These are phyloP conservation scores for Eospalax fontanierii DNA, from an alignment of 2,797 vertebrate genomes.

Conservation along the genomic window DNA sequence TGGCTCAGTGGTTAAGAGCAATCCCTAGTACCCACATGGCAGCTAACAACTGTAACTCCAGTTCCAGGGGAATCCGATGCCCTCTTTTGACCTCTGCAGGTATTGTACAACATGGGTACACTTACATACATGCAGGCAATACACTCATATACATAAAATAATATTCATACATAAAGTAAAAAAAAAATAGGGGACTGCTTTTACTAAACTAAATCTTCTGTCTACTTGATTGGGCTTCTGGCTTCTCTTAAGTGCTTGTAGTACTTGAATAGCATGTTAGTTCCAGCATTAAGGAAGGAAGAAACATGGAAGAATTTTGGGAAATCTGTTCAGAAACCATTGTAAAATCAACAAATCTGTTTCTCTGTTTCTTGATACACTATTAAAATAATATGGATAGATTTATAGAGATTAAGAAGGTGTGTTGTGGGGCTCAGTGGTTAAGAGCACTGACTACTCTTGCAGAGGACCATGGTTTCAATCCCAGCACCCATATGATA, in stretches of 20 bases:
- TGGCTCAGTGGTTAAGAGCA: too few relatives aligned
- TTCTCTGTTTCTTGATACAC: background rate
- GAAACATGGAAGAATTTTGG: constrained; percentile 40
- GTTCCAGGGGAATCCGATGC: too few relatives aligned
- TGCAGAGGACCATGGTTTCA: too few relatives aligned
- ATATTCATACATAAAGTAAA: too few relatives aligned
- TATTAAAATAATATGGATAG: constrained; percentile 31
- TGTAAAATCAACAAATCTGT: constrained; percentile 38
- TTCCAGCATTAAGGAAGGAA: background rate
- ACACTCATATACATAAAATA: too few relatives aligned
- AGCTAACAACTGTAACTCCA: too few relatives aligned
- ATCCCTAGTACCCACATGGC: too few relatives aligned
- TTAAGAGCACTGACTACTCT: background rate
- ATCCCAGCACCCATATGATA: too few relatives aligned
- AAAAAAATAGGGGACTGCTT: background rate
- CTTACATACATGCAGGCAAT: too few relatives aligned
- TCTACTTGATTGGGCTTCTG: background rate
- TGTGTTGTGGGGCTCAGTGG: constrained; percentile 19
- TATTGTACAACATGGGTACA: too few relatives aligned
- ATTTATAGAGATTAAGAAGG: background rate
- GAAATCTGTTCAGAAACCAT: constrained; percentile 47
- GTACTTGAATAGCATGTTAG: constrained; percentile 53
- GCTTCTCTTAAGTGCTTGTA: background rate
- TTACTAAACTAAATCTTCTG: background rate
- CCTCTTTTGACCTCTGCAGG: too few relatives aligned